These are phyloP conservation scores for Macquaria australasica DNA, from an alignment of 2,113 vertebrate species.

Conservation along the genomic window DNA sequence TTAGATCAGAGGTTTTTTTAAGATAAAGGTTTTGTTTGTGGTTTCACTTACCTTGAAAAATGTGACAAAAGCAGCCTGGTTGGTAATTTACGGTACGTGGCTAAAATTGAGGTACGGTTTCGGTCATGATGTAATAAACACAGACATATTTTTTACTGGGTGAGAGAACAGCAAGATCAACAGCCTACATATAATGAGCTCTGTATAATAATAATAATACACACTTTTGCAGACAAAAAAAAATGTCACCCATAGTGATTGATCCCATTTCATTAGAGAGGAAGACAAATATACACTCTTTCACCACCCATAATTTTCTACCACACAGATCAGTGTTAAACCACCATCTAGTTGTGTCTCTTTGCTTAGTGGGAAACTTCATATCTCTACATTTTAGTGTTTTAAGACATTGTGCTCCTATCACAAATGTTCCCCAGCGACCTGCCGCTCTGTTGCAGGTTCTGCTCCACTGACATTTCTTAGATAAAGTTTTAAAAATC, in stretches of 20 bases:
- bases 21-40: not conserved
- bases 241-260: not conserved
- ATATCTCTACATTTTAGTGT: not conserved
- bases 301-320: not conserved
- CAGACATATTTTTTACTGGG: not conserved
- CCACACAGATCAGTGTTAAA: not conserved
- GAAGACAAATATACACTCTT: not conserved
- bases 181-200: not conserved
- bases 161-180: not conserved
- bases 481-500: constrained; percentile 15
- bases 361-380: not conserved
- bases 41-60: not conserved
- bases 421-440: constrained; percentile 1
- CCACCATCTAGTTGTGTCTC: not conserved
- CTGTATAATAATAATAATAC: no score
- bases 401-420: not conserved
- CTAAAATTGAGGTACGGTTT: not conserved
- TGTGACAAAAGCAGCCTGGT: not conserved
- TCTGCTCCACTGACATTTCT: constrained; percentile 2
- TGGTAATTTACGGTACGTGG: not conserved
- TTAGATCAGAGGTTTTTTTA: not conserved
- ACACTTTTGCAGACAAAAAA: not conserved
- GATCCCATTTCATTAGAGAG: not conserved
- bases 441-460: not conserved
- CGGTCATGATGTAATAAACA: not conserved